phyloP scores from a whole-genome alignment of 2,113 vertebrate genomes.

The Phocoena phocoena region DNA sequence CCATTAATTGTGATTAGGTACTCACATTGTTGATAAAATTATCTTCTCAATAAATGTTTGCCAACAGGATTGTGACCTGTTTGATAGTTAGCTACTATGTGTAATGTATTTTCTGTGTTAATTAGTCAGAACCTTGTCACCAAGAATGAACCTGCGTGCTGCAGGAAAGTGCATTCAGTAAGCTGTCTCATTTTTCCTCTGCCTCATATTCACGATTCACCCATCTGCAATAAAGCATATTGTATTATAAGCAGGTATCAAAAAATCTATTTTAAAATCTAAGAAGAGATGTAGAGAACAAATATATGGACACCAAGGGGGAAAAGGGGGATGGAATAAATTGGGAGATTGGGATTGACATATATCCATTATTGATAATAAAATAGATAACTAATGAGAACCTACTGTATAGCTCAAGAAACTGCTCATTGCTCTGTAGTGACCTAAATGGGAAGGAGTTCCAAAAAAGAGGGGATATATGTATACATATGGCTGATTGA shows the following conservation, averaged over 20 bases:
- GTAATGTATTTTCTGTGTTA: not conserved
- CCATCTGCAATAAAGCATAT: not conserved
- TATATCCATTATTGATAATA: too few species aligned
- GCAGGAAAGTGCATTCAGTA: not conserved
- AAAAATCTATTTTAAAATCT: constrained; percentile 15
- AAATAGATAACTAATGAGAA: too few species aligned
- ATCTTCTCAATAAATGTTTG: constrained; percentile 45
- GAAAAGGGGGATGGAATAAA: too few species aligned
- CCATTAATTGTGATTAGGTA: not conserved
- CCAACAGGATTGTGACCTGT: not conserved
- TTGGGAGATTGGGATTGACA: too few species aligned
- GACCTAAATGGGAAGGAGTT: too few species aligned
- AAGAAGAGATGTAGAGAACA: not conserved
- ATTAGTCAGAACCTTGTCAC: constrained; percentile 11
- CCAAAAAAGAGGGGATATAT: too few species aligned
- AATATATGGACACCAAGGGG: too few species aligned
- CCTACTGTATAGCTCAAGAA: too few species aligned
- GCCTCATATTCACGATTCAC: not conserved
- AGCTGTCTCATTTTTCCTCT: not conserved
- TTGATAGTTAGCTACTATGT: not conserved
- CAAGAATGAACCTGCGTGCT: constrained; percentile 4
- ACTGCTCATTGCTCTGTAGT: too few species aligned
- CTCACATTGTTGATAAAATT: constrained; percentile 14
- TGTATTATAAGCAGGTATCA: not conserved
- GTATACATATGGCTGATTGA: too few species aligned